Base-by-base conservation (phyloP, 2,888 invertebrate genomes). In the Dynastes tityus region DNA sequence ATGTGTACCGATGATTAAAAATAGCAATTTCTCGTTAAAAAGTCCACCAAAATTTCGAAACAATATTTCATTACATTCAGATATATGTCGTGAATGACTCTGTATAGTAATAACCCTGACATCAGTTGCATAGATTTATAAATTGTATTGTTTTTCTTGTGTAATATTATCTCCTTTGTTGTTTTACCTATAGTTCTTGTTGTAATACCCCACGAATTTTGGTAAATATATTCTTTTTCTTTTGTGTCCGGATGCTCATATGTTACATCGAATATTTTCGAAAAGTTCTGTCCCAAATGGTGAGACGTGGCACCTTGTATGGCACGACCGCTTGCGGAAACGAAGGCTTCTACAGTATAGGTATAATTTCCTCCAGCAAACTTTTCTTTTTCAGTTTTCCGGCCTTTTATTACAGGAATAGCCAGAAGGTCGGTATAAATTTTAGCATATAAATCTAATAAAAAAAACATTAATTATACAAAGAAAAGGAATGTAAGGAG, bases 121-220 rank as follows among this genome's bases (percentile, higher is more conserved):
- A 16, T 16, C 16, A 16, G 16, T 16, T 16, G 16, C 16, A 0
- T 0, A 16, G 16, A 16, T 16, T 5, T 37, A 37, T 37, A 37
- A 37, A 37, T 37, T 16, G 0, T 16, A 16, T 16, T 16, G 16
- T 16, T 16, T 16, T 16, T 16, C 16, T 16, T 16, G 16, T 37
- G 5, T 37, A 37, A 37, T 37, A 37, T 37, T 37, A 37, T 37
- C 5, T 37, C 37, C 13, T 64, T 8, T 3, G 29, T 16, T 49
- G 16, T 16, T 16, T 85, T 84, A 91, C 96, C 98, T 82, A 99
- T 98, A 2, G 98, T 97, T 83, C 99, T 92, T 0, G 99, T 99
- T 0, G 99, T 99, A 70, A 99, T 86, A 1, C 99, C 99, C 99
- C 99, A 99, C 0, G 98, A 99, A 90, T 99, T 99, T 89, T 99